Evolutionary conservation across 2,113 vertebrate genomes (phyloP).

Genomic region (Ciconia boyciana): DNA sequence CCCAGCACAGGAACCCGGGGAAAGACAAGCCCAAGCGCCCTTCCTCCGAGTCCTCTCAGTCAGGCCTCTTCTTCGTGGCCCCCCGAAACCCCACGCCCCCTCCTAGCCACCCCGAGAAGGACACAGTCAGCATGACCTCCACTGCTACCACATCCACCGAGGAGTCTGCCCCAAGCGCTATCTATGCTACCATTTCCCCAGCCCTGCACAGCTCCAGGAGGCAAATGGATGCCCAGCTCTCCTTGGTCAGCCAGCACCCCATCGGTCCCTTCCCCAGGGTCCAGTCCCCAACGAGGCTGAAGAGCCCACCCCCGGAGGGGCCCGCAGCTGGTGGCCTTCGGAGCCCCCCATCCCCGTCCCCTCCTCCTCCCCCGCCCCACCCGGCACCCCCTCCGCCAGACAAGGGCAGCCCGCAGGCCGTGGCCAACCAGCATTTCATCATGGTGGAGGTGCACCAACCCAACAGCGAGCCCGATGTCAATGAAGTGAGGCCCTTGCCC

Average conservation of each 20-base stretch:
- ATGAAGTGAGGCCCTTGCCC: slow-evolving; percentile 91
- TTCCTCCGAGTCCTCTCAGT: slow-evolving; percentile 84
- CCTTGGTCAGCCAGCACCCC: slow-evolving; percentile 77
- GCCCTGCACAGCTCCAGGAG: slow-evolving; percentile 47
- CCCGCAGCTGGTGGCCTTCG: neutral
- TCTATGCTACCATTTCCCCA: slow-evolving; percentile 68
- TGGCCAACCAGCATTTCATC: slow-evolving; percentile 86
- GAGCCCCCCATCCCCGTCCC: neutral
- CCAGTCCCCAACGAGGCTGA: slow-evolving; percentile 81
- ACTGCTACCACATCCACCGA: slow-evolving; percentile 1
- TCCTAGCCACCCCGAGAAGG: slow-evolving; percentile 30
- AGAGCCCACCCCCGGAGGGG: slow-evolving; percentile 33
- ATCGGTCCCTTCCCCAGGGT: slow-evolving; percentile 94
- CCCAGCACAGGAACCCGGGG: slow-evolving; percentile 34
- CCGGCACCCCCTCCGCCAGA: slow-evolving; percentile 60
- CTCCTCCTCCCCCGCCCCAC: neutral
- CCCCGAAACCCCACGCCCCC: slow-evolving; percentile 64
- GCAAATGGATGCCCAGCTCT: slow-evolving; percentile 75
- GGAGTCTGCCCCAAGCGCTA: slow-evolving; percentile 53
- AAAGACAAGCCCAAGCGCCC: slow-evolving; percentile 73
- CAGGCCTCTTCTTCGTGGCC: slow-evolving; percentile 85
- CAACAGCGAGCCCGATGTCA: slow-evolving; percentile 93
- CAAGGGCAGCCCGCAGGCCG: slow-evolving; percentile 49
- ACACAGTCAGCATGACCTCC: slow-evolving; percentile 36
- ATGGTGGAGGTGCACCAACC: slow-evolving; percentile 94